A percentile compares a stretch with the other conserved stretches of the same genome.
Evolutionary conservation across 2,888 invertebrate genomes (phyloP).

Genomic region (Dryadula phaetusa): DNA sequence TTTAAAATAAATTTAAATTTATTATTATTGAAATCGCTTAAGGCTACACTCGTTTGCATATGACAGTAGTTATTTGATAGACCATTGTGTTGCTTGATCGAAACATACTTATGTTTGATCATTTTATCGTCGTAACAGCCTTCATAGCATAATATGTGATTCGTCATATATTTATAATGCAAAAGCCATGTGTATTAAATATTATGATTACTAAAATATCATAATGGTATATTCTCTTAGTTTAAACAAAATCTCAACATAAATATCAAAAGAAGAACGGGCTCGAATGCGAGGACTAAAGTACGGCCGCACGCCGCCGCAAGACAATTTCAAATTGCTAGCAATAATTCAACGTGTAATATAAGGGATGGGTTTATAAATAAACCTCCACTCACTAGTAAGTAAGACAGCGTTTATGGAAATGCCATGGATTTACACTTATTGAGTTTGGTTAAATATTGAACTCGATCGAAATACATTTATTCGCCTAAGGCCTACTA

Average conservation of each 20-base stretch:
- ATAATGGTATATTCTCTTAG: slow-evolving; percentile 26
- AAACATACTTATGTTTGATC: slow-evolving; percentile 45
- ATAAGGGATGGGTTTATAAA: slow-evolving; percentile 58
- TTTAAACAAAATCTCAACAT: slow-evolving; percentile 44
- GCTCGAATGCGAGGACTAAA: slow-evolving; percentile 45
- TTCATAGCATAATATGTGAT: slow-evolving; percentile 38
- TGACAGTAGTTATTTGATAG: slow-evolving; percentile 49
- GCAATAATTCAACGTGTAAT: slow-evolving; percentile 58
- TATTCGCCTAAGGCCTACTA: slow-evolving; percentile 31
- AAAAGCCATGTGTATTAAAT: background rate
- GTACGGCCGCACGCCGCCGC: slow-evolving; percentile 52
- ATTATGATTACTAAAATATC: background rate
- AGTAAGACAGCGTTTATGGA: slow-evolving; percentile 58
- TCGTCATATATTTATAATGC: slow-evolving; percentile 26
- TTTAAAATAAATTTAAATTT: slow-evolving; percentile 12
- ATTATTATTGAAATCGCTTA: slow-evolving; percentile 40
- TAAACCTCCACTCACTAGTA: slow-evolving; percentile 53
- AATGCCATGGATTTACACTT: slow-evolving; percentile 59
- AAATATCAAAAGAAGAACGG: slow-evolving; percentile 46
- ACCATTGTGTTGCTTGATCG: slow-evolving; percentile 52
- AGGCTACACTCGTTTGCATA: slow-evolving; percentile 39
- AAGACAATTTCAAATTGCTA: slow-evolving; percentile 60
- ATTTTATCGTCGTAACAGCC: slow-evolving; percentile 47
- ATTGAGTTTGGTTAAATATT: slow-evolving; percentile 54
- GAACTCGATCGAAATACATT: slow-evolving; percentile 36